These are phyloP conservation scores for Neoniphon sammara DNA, from an alignment of 2,797 vertebrate genomes.

Conservation along the genomic window DNA sequence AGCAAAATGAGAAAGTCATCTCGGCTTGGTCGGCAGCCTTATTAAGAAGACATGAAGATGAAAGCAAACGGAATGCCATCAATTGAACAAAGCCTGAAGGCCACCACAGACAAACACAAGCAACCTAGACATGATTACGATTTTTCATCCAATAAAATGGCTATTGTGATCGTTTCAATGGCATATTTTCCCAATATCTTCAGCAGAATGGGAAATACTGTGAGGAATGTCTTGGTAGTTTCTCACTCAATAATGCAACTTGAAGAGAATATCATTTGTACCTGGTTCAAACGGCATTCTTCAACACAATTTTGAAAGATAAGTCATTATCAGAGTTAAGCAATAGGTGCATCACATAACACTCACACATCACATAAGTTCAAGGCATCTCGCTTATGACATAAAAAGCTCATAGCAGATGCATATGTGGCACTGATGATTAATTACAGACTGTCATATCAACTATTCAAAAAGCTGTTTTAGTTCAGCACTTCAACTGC, in stretches of 20 bases:
- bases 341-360: conserved; percentile 24
- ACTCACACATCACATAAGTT: not conserved
- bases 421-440: not conserved
- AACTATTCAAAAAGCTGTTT: too few relatives aligned
- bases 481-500: too few relatives aligned
- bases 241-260: conserved; percentile 1
- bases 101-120: conserved; percentile 4
- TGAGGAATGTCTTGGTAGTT: conserved; percentile 1
- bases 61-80: conserved; percentile 21
- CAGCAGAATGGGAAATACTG: conserved; percentile 1
- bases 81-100: conserved; percentile 22
- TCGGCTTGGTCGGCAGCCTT: not conserved
- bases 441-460: too few relatives aligned
- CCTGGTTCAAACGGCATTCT: not conserved
- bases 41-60: not conserved
- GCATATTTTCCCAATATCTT: conserved; percentile 7
- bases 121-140: conserved; percentile 5
- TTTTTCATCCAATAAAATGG: conserved; percentile 18
- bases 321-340: not conserved
- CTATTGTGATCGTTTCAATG: conserved; percentile 18
- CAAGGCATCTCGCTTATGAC: not conserved
- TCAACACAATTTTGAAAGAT: conserved; percentile 2
- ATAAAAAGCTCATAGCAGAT: conserved; percentile 18
- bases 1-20: not conserved
- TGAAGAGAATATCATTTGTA: not conserved